phyloP scores from a whole-genome alignment of 2,888 invertebrate genomes.

The Pheosia gnoma region DNA sequence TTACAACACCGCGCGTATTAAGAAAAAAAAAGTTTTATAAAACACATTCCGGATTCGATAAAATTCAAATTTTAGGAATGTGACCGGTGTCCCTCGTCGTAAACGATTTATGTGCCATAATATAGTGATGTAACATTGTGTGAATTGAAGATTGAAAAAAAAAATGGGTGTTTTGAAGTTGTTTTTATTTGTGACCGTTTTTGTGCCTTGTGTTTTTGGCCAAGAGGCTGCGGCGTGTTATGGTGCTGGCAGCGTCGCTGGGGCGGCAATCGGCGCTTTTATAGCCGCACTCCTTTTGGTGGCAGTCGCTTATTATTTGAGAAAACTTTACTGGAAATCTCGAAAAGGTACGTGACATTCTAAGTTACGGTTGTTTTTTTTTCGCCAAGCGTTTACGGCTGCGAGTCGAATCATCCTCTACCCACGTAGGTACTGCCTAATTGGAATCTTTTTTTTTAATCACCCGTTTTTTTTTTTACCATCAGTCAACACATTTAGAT shows the following conservation, averaged over 20 bases:
- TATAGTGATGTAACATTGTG: slow-evolving; percentile 64
- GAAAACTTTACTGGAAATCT: slow-evolving; percentile 86
- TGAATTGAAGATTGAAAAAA: slow-evolving; percentile 43
- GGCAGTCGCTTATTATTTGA: slow-evolving; percentile 82
- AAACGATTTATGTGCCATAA: slow-evolving; percentile 74
- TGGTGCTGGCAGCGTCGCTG: slow-evolving; percentile 88
- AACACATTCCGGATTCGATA: slow-evolving; percentile 58
- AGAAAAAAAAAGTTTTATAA: slow-evolving; percentile 48
- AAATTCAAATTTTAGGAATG: slow-evolving; percentile 69
- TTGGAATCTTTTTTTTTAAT: slow-evolving; percentile 7
- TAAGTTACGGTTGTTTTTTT: slow-evolving; percentile 12
- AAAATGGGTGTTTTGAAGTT: slow-evolving; percentile 76
- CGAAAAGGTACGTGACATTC: slow-evolving; percentile 76
- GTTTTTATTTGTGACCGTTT: slow-evolving; percentile 70
- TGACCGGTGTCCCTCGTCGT: slow-evolving; percentile 57
- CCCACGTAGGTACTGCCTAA: slow-evolving; percentile 21
- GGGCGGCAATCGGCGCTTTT: slow-evolving; percentile 89
- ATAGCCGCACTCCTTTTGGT: slow-evolving; percentile 86
- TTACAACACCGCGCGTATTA: slow-evolving; percentile 28
- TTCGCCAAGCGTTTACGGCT: slow-evolving; percentile 12
- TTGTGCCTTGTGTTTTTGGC: slow-evolving; percentile 74
- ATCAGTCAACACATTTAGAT: too few relatives aligned
- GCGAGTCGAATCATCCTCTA: slow-evolving; percentile 18
- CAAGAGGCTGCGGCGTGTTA: slow-evolving; percentile 83
- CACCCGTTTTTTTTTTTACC: slow-evolving; percentile 8